These are phyloP conservation scores for Mus caroli DNA, from an alignment of 2,797 vertebrate species.

Conservation along the genomic window DNA sequence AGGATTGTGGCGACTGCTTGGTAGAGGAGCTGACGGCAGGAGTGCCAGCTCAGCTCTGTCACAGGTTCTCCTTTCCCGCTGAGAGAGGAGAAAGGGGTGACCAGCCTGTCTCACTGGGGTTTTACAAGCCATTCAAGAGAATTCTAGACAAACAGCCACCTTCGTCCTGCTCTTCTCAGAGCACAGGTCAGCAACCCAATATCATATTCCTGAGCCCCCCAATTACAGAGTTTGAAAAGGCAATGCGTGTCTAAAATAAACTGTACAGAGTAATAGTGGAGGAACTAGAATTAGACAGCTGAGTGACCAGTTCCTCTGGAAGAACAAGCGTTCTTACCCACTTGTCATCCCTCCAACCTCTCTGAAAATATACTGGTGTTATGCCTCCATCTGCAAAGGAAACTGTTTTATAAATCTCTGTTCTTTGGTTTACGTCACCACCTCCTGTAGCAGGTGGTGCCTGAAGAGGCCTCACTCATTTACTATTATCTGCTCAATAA, in stretches of 20 bases:
- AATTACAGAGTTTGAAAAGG: not conserved
- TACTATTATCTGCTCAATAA: not conserved
- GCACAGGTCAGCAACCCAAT: not conserved
- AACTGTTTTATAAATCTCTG: not conserved
- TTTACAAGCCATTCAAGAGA: not conserved
- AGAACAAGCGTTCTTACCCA: not conserved
- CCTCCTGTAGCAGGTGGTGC: not conserved
- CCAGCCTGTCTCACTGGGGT: conserved; percentile 1
- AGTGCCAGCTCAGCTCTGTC: conserved; percentile 96
- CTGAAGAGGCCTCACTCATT: not conserved
- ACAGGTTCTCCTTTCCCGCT: conserved; percentile 98
- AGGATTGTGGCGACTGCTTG: conserved; percentile 97
- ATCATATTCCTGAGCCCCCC: not conserved
- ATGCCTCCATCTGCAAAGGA: conserved; percentile 29
- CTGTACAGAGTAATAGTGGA: not conserved
- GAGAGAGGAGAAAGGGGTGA: conserved; percentile 35
- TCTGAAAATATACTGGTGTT: not conserved
- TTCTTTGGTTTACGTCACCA: not conserved
- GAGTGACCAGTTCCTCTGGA: not conserved
- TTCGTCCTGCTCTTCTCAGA: conserved; percentile 12
- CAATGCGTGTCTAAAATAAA: not conserved
- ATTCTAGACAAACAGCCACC: not conserved
- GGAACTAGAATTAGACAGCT: not conserved
- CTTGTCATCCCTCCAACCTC: not conserved
- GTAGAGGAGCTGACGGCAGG: conserved; percentile 98